phyloP scores from a whole-genome alignment of 2,888 invertebrate genomes.

The Aphidius colemani region DNA sequence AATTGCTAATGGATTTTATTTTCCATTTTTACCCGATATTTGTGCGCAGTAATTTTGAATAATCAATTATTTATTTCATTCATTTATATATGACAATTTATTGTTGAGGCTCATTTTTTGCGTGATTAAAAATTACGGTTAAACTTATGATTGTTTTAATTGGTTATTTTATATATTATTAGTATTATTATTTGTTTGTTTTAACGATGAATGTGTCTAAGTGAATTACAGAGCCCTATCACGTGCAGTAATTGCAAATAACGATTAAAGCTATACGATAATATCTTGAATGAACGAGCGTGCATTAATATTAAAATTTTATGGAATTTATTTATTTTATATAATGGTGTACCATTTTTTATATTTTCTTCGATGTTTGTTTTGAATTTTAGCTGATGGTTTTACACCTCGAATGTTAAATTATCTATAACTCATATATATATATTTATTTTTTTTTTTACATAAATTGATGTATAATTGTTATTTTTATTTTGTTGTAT shows the following conservation, averaged over 20 bases:
- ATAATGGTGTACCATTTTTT: too few species aligned
- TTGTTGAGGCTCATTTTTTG: not conserved
- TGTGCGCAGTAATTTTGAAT: not conserved
- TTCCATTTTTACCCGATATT: too few species aligned
- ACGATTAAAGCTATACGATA: constrained; percentile 58
- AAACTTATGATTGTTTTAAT: constrained; percentile 12
- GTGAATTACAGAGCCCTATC: constrained; percentile 55
- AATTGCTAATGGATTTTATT: not conserved
- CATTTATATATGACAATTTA: not conserved
- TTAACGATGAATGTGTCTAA: constrained; percentile 37
- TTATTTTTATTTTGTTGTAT: not conserved
- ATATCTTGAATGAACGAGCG: constrained; percentile 56
- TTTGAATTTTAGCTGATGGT: too few species aligned
- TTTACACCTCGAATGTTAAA: too few species aligned
- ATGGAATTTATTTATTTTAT: constrained; percentile 33
- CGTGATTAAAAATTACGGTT: constrained; percentile 12
- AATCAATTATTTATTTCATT: constrained; percentile 1
- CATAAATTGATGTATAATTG: not conserved
- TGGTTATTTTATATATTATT: constrained; percentile 8
- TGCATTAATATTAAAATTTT: constrained; percentile 45
- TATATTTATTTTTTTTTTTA: not conserved
- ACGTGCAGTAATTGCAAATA: constrained; percentile 57
- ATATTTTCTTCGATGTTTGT: too few species aligned
- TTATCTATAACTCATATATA: not conserved
- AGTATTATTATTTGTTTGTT: constrained; percentile 21